phyloP scores from a whole-genome alignment of 2,888 invertebrate genomes.

The Tenthredo notha region DNA sequence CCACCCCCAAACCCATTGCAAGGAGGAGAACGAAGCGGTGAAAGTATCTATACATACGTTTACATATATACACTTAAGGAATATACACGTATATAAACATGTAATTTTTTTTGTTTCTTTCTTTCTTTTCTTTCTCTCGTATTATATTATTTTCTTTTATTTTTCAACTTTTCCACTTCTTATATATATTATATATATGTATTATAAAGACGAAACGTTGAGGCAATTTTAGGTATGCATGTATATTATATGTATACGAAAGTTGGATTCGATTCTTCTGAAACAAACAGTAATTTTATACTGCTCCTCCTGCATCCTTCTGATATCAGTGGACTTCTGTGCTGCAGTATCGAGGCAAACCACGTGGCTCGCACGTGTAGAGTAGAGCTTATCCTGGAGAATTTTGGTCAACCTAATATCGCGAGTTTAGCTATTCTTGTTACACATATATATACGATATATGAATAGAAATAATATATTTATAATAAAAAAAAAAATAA shows the following conservation, averaged over 20 bases:
- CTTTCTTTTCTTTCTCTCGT: neutral
- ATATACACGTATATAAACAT: neutral
- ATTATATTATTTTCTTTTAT: conserved; percentile 1
- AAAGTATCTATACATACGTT: neutral
- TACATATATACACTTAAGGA: neutral
- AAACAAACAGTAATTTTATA: neutral
- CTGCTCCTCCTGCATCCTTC: neutral
- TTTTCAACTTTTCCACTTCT: neutral
- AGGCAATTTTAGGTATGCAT: neutral
- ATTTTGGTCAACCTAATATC: neutral
- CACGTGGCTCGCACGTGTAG: neutral
- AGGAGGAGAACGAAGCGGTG: conserved; percentile 24
- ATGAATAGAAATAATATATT: too few species aligned
- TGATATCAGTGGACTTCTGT: neutral
- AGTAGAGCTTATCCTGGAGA: neutral
- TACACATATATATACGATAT: too few species aligned
- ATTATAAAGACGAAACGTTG: neutral
- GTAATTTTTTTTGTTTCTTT: neutral
- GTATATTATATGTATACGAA: neutral
- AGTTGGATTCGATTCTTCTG: neutral
- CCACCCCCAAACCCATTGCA: conserved; percentile 46
- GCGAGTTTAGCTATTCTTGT: too few species aligned
- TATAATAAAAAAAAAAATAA: too few species aligned
- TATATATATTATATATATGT: neutral
- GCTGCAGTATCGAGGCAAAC: neutral